Base-by-base conservation (phyloP, 53 echinoderm and acorn worm species). In the Holothuria scabra region DNA sequence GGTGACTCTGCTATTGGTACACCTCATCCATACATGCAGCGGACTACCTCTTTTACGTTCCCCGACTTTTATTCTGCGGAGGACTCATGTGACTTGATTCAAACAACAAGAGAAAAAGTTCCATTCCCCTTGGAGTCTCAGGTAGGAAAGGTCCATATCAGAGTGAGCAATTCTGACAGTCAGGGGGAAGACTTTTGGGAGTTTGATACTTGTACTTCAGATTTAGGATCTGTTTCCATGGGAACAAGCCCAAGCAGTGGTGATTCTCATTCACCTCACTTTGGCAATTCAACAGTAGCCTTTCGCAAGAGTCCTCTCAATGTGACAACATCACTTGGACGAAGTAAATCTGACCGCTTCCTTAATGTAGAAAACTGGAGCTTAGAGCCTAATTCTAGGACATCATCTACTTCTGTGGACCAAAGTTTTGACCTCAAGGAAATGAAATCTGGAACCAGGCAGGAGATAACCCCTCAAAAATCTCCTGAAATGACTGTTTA, bases 151-250 rank as follows among this genome's bases (percentile, higher is more conserved):
- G 65, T 81, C 37, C 65, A 64, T 38, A 61, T 81, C 12, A 61
- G 65, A 63, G 32, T 81, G n/a, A 81, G 82, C 28, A 64, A 64
- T 49, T 61, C 82, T 44, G 82, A 64, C 37, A 64, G 62, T 26
- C 82, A 63, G 6, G 82, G 82, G 34, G 82, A 81, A 41, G 82
- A 81, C 82, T 81, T 81, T 31, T 81, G 82, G 82, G 82, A 81
- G 37, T 64, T 81, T 61, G 82, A 81, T 38, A 79, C 72, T 72
- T 78, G 78, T 52, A 57, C 82, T 8, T 64, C 62, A 20, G 82
- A 81, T 81, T 48, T 81, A 46, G 82, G 49, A 61, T 64, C 64
- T 11, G 37, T 62, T 21, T 62, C 82, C 32, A 20, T 64, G 44
- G 60, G 80, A 28, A 60, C 80, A 18, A 81, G 38, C 33, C 62